phyloP scores from a whole-genome alignment of 2,888 invertebrate genomes.

The Artemia sp. region DNA sequence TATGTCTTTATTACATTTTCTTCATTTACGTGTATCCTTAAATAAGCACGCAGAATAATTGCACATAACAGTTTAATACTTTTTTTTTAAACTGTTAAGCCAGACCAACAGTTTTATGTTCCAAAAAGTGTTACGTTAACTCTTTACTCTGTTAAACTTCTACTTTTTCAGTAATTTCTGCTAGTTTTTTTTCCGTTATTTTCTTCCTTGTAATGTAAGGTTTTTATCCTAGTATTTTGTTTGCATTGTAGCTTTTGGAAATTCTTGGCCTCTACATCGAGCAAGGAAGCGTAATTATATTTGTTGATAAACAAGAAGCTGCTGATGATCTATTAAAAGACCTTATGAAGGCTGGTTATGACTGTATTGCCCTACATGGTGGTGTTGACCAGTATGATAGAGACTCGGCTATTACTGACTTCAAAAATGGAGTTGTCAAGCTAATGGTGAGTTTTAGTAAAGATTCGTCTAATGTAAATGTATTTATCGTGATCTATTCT shows the following conservation, averaged over 20 bases:
- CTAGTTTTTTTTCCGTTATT: no score
- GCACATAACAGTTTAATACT: no score
- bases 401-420: conserved; percentile 92
- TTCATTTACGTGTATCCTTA: no score
- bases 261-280: conserved; percentile 87
- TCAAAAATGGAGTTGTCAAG: conserved; percentile 83
- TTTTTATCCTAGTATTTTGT: no score
- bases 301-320: conserved; percentile 96
- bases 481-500: neutral
- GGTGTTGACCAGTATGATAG: conserved; percentile 99
- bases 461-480: neutral
- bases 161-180: no score
- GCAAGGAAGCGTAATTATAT: conserved; percentile 81
- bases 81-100: no score
- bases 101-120: no score
- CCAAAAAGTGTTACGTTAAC: no score
- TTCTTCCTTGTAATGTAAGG: no score
- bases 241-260: conserved; percentile 48
- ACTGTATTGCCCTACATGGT: conserved; percentile 92
- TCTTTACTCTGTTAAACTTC: no score
- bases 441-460: conserved; percentile 44
- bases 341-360: conserved; percentile 87
- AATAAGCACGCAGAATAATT: no score
- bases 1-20: no score
- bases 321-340: conserved; percentile 83